These are phyloP conservation scores for Mystacornis crossleyi DNA, from an alignment of 2,113 vertebrate genomes.

Conservation along the genomic window DNA sequence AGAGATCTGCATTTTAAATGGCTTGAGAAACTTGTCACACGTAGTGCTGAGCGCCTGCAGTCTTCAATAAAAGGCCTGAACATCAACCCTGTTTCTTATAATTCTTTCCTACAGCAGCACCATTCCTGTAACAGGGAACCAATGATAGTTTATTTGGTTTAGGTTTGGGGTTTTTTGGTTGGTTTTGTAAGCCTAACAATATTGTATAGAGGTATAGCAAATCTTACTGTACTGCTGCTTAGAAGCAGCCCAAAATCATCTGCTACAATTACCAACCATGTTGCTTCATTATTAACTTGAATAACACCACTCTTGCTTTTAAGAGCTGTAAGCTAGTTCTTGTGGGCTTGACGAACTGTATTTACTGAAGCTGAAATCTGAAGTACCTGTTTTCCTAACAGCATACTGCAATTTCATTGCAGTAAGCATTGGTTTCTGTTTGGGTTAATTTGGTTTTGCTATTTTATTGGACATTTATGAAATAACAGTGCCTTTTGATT, in stretches of 20 bases:
- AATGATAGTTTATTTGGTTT: not conserved
- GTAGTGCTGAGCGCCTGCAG: accelerated
- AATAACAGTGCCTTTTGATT: not conserved
- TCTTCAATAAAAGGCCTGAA: not conserved
- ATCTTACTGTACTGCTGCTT: not conserved
- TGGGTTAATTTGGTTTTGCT: not conserved
- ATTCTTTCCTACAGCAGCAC: not conserved
- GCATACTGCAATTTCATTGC: not conserved
- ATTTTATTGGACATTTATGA: not conserved
- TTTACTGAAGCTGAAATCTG: not conserved
- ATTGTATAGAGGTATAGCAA: not conserved
- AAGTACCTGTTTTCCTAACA: not conserved
- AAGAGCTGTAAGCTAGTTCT: not conserved
- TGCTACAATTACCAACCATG: not conserved
- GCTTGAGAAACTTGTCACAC: not conserved
- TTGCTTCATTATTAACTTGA: not conserved
- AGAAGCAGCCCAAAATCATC: not conserved
- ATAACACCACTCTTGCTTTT: not conserved
- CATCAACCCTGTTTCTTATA: not conserved
- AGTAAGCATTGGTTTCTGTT: not conserved
- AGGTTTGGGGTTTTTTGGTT: not conserved
- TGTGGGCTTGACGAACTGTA: not conserved
- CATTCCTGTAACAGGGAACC: not conserved
- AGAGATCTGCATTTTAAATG: not conserved
- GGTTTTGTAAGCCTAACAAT: not conserved